phyloP scores from a whole-genome alignment of 2,888 invertebrate species.

The Cosmorhoe ocellata region DNA sequence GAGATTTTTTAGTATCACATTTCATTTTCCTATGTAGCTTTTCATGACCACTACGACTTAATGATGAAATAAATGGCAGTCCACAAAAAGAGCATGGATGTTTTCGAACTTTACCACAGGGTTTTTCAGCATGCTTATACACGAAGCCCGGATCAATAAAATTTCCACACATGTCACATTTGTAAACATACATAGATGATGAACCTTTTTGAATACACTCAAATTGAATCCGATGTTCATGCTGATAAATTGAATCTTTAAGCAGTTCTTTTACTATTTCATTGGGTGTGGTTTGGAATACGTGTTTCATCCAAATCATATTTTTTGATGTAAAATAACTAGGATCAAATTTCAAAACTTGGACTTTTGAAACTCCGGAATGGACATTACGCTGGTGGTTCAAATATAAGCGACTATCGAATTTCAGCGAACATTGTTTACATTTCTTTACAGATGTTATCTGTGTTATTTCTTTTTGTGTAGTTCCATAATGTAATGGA shows the following conservation, averaged over 20 bases:
- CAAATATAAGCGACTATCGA: conserved; percentile 40
- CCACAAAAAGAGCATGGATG: conserved; percentile 55
- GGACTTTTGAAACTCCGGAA: conserved; percentile 28
- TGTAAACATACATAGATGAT: conserved; percentile 48
- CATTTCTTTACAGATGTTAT: conserved; percentile 21
- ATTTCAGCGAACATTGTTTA: conserved; percentile 44
- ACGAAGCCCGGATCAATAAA: conserved; percentile 48
- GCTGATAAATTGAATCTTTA: conserved; percentile 54
- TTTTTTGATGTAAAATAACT: conserved; percentile 53
- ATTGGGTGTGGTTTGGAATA: conserved; percentile 48
- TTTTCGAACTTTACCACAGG: conserved; percentile 45
- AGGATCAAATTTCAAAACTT: conserved; percentile 51
- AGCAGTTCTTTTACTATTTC: conserved; percentile 42
- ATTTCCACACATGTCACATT: conserved; percentile 56
- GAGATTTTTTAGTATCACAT: conserved; percentile 40
- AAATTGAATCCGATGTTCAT: conserved; percentile 61
- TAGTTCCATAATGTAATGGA: conserved; percentile 51
- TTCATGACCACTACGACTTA: conserved; percentile 48
- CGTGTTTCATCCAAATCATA: conserved; percentile 54
- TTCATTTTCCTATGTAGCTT: conserved; percentile 44
- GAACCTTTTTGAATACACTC: conserved; percentile 53
- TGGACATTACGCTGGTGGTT: conserved; percentile 43
- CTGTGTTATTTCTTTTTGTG: conserved; percentile 20
- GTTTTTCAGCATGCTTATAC: conserved; percentile 47
- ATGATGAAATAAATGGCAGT: conserved; percentile 46